Evolutionary conservation across 2,888 invertebrate genomes (phyloP), one percentile per base, ranked within the genome.

Genomic region (Drosophila eohydei): DNA sequence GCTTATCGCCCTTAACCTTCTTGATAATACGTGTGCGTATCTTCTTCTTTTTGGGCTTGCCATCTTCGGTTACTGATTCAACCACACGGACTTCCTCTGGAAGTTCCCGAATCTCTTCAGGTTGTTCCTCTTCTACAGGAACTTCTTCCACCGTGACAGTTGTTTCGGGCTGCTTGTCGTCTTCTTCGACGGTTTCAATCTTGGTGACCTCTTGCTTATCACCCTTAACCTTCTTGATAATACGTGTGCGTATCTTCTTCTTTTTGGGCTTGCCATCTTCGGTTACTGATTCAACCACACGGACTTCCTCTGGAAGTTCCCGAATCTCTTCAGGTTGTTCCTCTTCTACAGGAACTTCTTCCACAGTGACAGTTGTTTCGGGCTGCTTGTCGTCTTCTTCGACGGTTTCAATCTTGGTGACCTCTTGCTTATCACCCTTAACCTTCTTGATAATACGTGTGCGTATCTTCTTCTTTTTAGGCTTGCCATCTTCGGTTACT

Each of bases 1-100:
- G 67, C 38, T 67, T 67, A 44, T 51, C 67, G 21, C 67, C 67
- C 40, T 54, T 54, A n/a, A 54, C 54, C 40, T 54, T 54, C n/a
- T 54, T 54, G 40, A 54, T 54, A 12, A 51, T 6, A 51, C 51
- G 51, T 8, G 51, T 51, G 4, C 51, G 51, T 14, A 51, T 51
- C 34, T 36, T 51, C 26, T 36, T 51, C 51, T 51, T 51, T 6
- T 51, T 51, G 6, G 51, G 36, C 14, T 51, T 51, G 4, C 51
- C 51, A 4, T 51, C 51, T 14, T 36, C 51, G 0, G 51, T 8
- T 2, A 51, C 14, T 8, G 51, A 8, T 36, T 51, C 51, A 26
- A 36, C 8, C 3, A 51, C 51, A 36, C 51, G 51, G 26, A 51
- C 36, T 2, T 51, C 51, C 8, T 51, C 51, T 0, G 51, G 51